A percentile compares a stretch with the other conserved stretches of the same genome.
Conservation (phyloP, 2,113 vertebrate genomes). For the Bos indicus region DNA sequence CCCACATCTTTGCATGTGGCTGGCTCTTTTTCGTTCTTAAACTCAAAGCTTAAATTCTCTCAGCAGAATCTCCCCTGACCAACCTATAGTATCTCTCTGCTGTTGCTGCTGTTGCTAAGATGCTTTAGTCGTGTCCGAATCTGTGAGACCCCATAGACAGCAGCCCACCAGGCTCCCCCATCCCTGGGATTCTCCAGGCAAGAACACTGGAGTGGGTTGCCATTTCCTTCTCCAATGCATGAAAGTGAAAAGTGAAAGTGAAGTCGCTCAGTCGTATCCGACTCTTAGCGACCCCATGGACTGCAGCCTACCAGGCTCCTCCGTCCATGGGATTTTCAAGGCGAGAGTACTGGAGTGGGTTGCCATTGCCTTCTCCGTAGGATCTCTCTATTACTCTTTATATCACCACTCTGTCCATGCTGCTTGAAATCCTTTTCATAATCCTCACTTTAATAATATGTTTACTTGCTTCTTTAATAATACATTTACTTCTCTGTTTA, state of each 20-base stretch:
- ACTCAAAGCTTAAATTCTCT: background rate
- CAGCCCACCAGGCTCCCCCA: rapidly evolving
- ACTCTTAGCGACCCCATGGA: no score
- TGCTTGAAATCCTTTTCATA: background rate
- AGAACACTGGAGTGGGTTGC: no score
- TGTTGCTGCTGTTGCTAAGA: no score
- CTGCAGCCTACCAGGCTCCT: no score
- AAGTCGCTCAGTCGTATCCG: no score
- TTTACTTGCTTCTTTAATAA: background rate
- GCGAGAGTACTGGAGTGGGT: no score
- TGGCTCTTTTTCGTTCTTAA: background rate
- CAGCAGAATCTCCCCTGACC: background rate
- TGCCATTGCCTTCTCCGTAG: no score
- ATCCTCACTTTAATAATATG: background rate
- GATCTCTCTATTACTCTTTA: background rate
- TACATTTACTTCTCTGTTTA: background rate
- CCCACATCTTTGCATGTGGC: background rate
- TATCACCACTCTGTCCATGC: background rate
- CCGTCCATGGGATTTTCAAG: no score
- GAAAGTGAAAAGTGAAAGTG: no score
- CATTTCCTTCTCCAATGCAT: no score
- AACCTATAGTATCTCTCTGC: background rate
- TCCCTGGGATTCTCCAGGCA: no score
- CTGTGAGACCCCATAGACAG: rapidly evolving
- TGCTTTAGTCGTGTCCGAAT: no score